Base-by-base conservation (phyloP, 2,113 vertebrate genomes). In the Glareola pratincola region DNA sequence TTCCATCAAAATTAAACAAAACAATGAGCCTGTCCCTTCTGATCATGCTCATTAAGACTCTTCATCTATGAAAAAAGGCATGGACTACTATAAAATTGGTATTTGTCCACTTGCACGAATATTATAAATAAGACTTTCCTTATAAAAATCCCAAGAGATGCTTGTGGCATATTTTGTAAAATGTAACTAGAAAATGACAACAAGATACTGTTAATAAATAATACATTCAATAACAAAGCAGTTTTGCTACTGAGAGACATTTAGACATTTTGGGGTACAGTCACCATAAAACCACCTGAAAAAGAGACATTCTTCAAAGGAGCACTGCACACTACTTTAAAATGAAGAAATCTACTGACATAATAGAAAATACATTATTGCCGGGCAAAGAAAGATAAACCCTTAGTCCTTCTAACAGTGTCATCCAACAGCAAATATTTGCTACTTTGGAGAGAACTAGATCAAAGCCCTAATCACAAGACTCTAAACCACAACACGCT, bases 111-210 rank as follows among this genome's bases (percentile, higher is more conserved):
- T 92, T 94, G 73, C 96, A 94, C 8, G 8, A 94, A 90, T 87
- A 76, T 94, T 89, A 93, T 69, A 97, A 97, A 97, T 92, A 84
- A 82, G 60, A 92, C 43, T 94, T 91, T 8, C 77, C 74, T 95
- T 95, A 96, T 95, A 97, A 96, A 96, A 95, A 92, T 88, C 87
- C 94, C 73, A 69, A 74, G 82, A 93, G 85, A 93, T 95, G 94
- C 34, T 92, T 86, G 73, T 71, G 91, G 77, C 56, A 43, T 81
- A 76, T 79, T 95, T 85, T 95, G 93, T 95, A 97, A 97, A 96
- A 96, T 53, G 78, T 4, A 4, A 77, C 91, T 96, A 97, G 95
- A 97, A 97, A 96, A 95, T 85, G 94, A 97, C 89, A 85, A 67
- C 32, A 62, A 91, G 63, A 73, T 94, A 91, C 45, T 56, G 63